Evolutionary conservation across 2,888 invertebrate species (phyloP), one percentile per base, ranked within the genome.

Genomic region (Eutolmus rufibarbis): DNA sequence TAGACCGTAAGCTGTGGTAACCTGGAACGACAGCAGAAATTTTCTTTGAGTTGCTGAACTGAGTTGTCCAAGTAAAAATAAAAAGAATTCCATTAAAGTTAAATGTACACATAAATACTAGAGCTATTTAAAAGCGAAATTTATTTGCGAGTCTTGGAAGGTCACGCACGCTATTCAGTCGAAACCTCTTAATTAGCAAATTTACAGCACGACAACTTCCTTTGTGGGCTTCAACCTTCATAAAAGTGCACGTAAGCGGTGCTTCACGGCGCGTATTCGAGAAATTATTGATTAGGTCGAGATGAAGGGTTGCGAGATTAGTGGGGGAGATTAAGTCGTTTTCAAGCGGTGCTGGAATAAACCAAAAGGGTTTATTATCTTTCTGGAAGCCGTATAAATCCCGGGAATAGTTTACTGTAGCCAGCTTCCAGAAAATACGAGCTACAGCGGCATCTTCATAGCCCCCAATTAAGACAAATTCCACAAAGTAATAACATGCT

Each of bases 1-100:
- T 96, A 96, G 95, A 96, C 96, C 96, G 96, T 96, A 96, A 96
- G 96, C 96, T 96, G 96, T 96, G 96, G 96, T 96, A 96, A 96
- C 96, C 96, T 96, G 95, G n/a, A 95, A 91, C 91, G 90, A 90
- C 88, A 90, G 90, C 89, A 77, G 40, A 88, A 86, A 86, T 74
- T 19, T 74, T 74, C 40, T 31, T 23, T 74, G n/a, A 74, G 43
- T 85, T 23, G 16, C 74, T 76, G 28, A 40, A 12, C n/a, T n/a
- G 76, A 37, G 37, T 23, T 9, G 34, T 85, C 28, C 31, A 31
- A 74, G 88, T 37, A 89, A 88, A 89, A 28, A 74, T 88, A 87
- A 77, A 76, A 81, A 40, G 40, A 74, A 23, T 66, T 66, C 5
- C 84, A 84, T 84, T 57, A 84, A 84, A 84, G 37, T 43, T 37